Conservation (phyloP, 2,888 invertebrate species). For the Cistogaster globosa region DNA sequence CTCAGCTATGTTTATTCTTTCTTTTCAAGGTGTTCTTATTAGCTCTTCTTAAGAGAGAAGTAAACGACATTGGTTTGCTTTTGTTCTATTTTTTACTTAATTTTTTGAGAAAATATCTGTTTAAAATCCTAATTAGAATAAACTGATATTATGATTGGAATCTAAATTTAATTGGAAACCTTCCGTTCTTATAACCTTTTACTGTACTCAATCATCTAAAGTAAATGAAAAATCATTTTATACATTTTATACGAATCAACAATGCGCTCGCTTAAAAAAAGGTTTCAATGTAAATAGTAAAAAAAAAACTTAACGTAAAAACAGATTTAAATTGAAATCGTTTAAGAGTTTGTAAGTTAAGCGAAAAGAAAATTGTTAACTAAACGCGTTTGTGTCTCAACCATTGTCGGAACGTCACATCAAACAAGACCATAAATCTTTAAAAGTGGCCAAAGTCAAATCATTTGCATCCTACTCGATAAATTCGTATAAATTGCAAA, state of each 20-base stretch:
- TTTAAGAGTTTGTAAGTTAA: slow-evolving; percentile 69
- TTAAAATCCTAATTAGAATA: too few relatives aligned
- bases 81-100: too few relatives aligned
- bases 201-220: slow-evolving; percentile 44
- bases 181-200: background rate
- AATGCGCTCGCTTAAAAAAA: background rate
- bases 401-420: slow-evolving; percentile 81
- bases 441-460: slow-evolving; percentile 76
- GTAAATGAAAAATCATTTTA: slow-evolving; percentile 20
- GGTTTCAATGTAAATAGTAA: slow-evolving; percentile 13
- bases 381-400: slow-evolving; percentile 79
- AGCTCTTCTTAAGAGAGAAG: too few relatives aligned
- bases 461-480: slow-evolving; percentile 80
- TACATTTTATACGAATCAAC: slow-evolving; percentile 59
- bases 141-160: too few relatives aligned
- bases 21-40: too few relatives aligned
- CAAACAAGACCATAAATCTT: slow-evolving; percentile 82
- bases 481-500: slow-evolving; percentile 75
- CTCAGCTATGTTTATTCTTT: too few relatives aligned
- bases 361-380: slow-evolving; percentile 72
- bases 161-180: too few relatives aligned
- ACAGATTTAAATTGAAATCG: slow-evolving; percentile 69
- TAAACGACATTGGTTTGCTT: too few relatives aligned
- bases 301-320: slow-evolving; percentile 24
- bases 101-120: too few relatives aligned